These are phyloP conservation scores for Amphiprion ocellaris DNA, from an alignment of 2,113 vertebrate species.

Conservation along the genomic window DNA sequence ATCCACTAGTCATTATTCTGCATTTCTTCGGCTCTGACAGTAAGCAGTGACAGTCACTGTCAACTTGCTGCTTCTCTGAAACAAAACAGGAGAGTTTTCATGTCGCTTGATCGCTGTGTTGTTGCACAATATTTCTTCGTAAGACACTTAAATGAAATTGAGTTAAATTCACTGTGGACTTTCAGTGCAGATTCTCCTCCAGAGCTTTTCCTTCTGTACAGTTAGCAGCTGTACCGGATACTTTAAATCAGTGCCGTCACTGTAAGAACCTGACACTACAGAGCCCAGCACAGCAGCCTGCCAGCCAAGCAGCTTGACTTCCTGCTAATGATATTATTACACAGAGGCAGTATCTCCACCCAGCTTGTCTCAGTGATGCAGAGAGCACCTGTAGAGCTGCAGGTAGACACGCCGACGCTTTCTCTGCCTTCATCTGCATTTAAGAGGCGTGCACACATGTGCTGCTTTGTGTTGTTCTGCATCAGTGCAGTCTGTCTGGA, in stretches of 20 bases:
- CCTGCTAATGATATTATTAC: neutral
- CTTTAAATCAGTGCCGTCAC: neutral
- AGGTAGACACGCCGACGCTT: neutral
- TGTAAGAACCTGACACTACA: constrained; percentile 8
- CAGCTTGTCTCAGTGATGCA: constrained; percentile 1
- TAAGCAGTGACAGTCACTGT: constrained; percentile 1
- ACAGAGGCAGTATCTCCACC: neutral
- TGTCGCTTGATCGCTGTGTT: neutral
- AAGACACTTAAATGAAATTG: neutral
- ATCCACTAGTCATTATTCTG: constrained; percentile 31
- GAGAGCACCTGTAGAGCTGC: constrained; percentile 20
- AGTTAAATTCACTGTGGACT: neutral
- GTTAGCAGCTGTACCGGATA: neutral
- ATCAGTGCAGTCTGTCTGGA: neutral
- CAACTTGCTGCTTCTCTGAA: neutral
- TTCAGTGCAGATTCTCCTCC: constrained; percentile 1
- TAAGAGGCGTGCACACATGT: neutral
- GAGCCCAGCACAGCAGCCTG: neutral
- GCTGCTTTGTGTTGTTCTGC: constrained; percentile 12
- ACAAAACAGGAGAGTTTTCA: neutral
- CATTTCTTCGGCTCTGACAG: constrained; percentile 19
- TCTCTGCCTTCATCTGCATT: neutral
- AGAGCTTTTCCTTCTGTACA: neutral
- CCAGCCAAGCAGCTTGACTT: constrained; percentile 11
- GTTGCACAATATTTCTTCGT: neutral